Evolutionary conservation across 2,888 invertebrate species (phyloP).

Genomic region (Drosophila kambysellisi): DNA sequence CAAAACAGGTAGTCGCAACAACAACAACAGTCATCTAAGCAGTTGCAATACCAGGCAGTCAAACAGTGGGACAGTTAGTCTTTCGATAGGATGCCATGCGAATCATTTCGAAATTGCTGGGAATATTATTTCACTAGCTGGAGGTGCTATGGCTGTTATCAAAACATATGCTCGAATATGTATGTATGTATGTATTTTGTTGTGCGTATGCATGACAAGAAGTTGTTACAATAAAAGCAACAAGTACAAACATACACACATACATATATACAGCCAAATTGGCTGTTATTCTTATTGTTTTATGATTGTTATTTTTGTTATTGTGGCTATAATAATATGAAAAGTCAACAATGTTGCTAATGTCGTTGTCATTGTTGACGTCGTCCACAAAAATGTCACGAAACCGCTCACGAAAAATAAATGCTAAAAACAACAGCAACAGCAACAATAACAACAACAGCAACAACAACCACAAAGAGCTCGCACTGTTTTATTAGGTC

Average conservation of each 20-base stretch:
- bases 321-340: slow-evolving; percentile 58
- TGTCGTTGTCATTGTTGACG: slow-evolving; percentile 37
- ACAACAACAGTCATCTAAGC: slow-evolving; percentile 20
- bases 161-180: slow-evolving; percentile 11
- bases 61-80: background rate
- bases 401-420: slow-evolving; percentile 55
- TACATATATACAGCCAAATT: slow-evolving; percentile 31
- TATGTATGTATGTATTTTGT: too few relatives aligned
- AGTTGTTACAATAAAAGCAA: slow-evolving; percentile 44
- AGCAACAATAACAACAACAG: slow-evolving; percentile 32
- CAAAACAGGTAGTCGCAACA: slow-evolving; percentile 70
- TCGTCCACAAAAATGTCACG: slow-evolving; percentile 57
- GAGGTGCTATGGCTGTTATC: slow-evolving; percentile 36
- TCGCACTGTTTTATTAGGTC: slow-evolving; percentile 63
- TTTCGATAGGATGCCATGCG: slow-evolving; percentile 7
- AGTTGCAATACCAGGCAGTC: slow-evolving; percentile 42
- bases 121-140: slow-evolving; percentile 20
- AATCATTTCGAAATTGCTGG: slow-evolving; percentile 29
- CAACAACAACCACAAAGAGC: slow-evolving; percentile 46
- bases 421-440: slow-evolving; percentile 40
- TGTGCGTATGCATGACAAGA: slow-evolving; percentile 35
- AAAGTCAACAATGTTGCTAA: slow-evolving; percentile 70
- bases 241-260: background rate
- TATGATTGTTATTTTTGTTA: slow-evolving; percentile 51
- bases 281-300: slow-evolving; percentile 60